Evolutionary conservation across 2,888 invertebrate genomes (phyloP), one percentile per base, ranked within the genome.

Genomic region (Eristalinus aeneus): DNA sequence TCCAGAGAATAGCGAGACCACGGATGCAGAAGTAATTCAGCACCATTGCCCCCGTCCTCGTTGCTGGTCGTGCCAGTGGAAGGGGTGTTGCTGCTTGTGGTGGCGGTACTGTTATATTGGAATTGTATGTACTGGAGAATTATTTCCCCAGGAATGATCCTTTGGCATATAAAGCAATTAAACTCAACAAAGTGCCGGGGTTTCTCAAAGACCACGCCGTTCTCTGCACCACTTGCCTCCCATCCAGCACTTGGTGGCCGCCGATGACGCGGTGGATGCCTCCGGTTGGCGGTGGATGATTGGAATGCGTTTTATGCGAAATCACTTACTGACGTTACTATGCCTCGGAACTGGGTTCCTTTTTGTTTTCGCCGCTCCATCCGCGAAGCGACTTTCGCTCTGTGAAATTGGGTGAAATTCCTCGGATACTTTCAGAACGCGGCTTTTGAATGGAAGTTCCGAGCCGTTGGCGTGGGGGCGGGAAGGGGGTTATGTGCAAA

Each of bases 91-190:
- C 76, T 39, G 31, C 76, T 72, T 67, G 77, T 36, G 78, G 53
- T 69, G 69, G 64, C 73, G 31, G 5, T 22, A 16, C 3, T 20
- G 31, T 22, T 53, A 6, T 61, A 23, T 71, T 39, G 63, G 56
- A 64, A 58, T 32, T 27, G 65, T 54, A 32, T 56, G 10, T 64
- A 5, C 32, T 12, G 12, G 65, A 78, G 76, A 78, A 78, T 86
- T 85, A 85, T 85, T 81, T 77, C 69, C 54, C 32, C 73, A 32
- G 75, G 67, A 86, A 82, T 82, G 86, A 82, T 86, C 82, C 77
- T 86, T 86, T 81, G 78, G 71, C 86, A 67, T 75, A 82, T 86
- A 82, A 86, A 86, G 86, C 77, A 86, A 86, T 86, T 86, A 86
- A 82, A 74, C 85, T 81, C 60, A 61, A 86, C 84, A 80, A 80